phyloP scores from a whole-genome alignment of 2,888 invertebrate species.

The Tiliacea aurago region DNA sequence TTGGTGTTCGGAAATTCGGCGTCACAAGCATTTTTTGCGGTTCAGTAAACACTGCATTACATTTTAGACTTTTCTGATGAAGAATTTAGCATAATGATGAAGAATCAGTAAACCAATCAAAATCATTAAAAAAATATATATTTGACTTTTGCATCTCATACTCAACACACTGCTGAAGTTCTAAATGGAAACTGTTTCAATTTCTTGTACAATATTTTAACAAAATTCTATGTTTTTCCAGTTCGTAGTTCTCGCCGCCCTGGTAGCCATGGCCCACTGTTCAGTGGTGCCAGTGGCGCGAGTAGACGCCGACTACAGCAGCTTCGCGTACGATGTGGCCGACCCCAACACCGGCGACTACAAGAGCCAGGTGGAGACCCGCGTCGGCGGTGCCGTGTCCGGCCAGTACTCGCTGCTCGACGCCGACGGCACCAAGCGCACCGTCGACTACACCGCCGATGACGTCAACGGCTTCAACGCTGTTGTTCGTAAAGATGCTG shows the following conservation, averaged over 20 bases:
- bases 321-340: constrained; percentile 89
- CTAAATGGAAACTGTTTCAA: neutral
- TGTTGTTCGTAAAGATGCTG: constrained; percentile 88
- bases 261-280: constrained; percentile 79
- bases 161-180: neutral
- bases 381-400: constrained; percentile 88
- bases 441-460: constrained; percentile 90
- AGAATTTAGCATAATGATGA: neutral
- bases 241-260: constrained; percentile 82
- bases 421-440: constrained; percentile 89
- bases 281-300: constrained; percentile 79
- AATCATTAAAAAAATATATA: neutral
- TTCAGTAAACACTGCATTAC: neutral
- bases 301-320: constrained; percentile 81
- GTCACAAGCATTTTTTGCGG: neutral
- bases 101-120: neutral
- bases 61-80: no score
- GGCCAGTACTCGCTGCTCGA: constrained; percentile 91
- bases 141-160: neutral
- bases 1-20: neutral
- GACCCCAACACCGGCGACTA: constrained; percentile 90
- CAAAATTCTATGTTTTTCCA: constrained; percentile 62
- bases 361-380: constrained; percentile 89
- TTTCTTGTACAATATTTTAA: neutral
- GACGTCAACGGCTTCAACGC: constrained; percentile 90